phyloP scores from a whole-genome alignment of 2,888 invertebrate species.

The Synanthedon vespiformis region DNA sequence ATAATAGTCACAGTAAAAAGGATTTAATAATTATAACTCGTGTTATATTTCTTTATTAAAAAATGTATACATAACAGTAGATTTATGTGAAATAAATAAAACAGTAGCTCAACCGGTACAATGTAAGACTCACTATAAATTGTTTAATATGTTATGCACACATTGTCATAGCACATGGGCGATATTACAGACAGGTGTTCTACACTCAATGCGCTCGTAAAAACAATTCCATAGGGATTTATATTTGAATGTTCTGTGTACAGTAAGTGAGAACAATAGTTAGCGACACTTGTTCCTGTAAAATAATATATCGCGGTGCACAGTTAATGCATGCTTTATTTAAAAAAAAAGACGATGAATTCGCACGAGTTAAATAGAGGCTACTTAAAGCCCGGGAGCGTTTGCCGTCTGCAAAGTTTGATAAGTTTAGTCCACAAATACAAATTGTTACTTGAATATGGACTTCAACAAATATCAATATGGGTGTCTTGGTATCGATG shows the following conservation, averaged over 20 bases:
- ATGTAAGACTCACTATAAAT: slow-evolving; percentile 6
- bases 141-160: slow-evolving; percentile 8
- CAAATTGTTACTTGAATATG: neutral
- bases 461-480: neutral
- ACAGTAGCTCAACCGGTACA: slow-evolving; percentile 3
- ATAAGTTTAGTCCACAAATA: neutral
- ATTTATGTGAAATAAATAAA: neutral
- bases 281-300: slow-evolving; percentile 31
- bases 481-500: slow-evolving; percentile 22
- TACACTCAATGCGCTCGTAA: slow-evolving; percentile 45
- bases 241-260: slow-evolving; percentile 36
- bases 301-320: slow-evolving; percentile 1
- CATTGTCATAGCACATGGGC: slow-evolving; percentile 13
- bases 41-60: neutral
- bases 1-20: too few relatives aligned
- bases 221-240: slow-evolving; percentile 50
- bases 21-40: too few relatives aligned
- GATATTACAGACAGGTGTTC: slow-evolving; percentile 47
- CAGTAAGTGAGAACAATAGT: slow-evolving; percentile 23
- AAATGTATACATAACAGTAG: neutral
- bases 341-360: neutral
- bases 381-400: neutral
- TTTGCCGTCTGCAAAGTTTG: neutral
- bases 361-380: neutral
- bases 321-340: too few relatives aligned